Evolutionary conservation across 1,140 invertebrate species (phyloP), one percentile per base, ranked within the genome.

Genomic region (Drosophila aff.): DNA sequence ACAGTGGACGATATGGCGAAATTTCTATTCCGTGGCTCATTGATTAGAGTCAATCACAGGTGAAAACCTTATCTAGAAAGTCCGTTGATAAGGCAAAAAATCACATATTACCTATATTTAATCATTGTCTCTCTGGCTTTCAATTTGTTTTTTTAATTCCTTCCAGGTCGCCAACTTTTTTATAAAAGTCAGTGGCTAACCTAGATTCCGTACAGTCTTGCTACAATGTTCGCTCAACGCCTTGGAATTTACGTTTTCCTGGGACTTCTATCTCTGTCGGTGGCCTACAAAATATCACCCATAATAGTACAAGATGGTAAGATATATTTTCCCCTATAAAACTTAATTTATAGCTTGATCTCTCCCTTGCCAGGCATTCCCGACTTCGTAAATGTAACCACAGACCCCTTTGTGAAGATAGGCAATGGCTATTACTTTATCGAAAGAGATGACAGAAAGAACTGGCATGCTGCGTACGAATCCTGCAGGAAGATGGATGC

Each of bases 331-430:
- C 23, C 23, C 6, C 28, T 40, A 11, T 23, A 11, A 21, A 53
- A 23, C 18, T 0, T 5, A 2, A 53, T 15, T 16, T 5, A 21
- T 15, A 53, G 4, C n/a, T n/a, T n/a, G n/a, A n/a, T n/a, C 5
- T 23, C 5, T 9, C 5, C 1, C 5, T n/a, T 16, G 21, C 9
- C n/a, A 58, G 55, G 55, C 10, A 23, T 58, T 38, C 55, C 55
- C 3, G 55, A 41, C 7, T 58, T 58, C 2, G 0, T 58, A 6
- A 58, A 58, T 26, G 3, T 33, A 31, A 44, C 26, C 10, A 60
- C 38, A 44, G 58, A n/a, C 4, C 58, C 58, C 4, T 60, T 60
- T 60, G 21, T 60, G 11, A 60, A 44, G 58, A 44, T 60, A 9
- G 58, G 58, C n/a, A 44, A 44, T 16, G n/a, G 13, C n/a, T 60